Conservation (phyloP, 2,888 invertebrate genomes). For the Ectemnius continuus region DNA sequence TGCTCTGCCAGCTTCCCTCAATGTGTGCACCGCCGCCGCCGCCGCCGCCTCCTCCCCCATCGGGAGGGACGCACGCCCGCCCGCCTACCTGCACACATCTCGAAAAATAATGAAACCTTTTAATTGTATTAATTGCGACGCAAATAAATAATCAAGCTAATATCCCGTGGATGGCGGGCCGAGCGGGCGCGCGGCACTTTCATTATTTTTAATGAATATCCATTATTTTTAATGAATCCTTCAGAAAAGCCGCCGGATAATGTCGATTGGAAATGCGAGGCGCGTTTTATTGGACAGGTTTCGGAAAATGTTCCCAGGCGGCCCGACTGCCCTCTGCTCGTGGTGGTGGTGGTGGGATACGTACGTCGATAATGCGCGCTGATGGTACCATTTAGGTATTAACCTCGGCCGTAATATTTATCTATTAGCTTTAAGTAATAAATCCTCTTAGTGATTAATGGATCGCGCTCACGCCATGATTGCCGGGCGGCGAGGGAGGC, state of each 20-base stretch:
- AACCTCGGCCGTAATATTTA: slow-evolving; percentile 46
- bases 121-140: slow-evolving; percentile 46
- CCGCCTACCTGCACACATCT: slow-evolving; percentile 2
- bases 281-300: slow-evolving; percentile 28
- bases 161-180: slow-evolving; percentile 19
- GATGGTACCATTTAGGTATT: slow-evolving; percentile 47
- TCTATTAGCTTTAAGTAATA: slow-evolving; percentile 45
- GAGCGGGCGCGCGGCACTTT: slow-evolving; percentile 30
- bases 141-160: slow-evolving; percentile 50
- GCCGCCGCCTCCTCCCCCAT: no score
- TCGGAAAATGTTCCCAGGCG: slow-evolving; percentile 8
- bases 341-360: slow-evolving; percentile 33
- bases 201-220: slow-evolving; percentile 56
- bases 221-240: slow-evolving; percentile 52
- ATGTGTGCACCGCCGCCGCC: no score
- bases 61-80: not conserved
- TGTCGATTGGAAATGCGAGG: slow-evolving; percentile 31
- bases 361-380: slow-evolving; percentile 48
- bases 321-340: not conserved
- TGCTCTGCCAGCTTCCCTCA: no score
- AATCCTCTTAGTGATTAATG: slow-evolving; percentile 38
- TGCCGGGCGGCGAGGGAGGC: no score
- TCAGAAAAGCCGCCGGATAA: slow-evolving; percentile 30
- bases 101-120: slow-evolving; percentile 38
- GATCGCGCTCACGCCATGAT: not conserved